Base-by-base conservation (phyloP, 2,888 invertebrate genomes). In the Bimastos eiseni region DNA sequence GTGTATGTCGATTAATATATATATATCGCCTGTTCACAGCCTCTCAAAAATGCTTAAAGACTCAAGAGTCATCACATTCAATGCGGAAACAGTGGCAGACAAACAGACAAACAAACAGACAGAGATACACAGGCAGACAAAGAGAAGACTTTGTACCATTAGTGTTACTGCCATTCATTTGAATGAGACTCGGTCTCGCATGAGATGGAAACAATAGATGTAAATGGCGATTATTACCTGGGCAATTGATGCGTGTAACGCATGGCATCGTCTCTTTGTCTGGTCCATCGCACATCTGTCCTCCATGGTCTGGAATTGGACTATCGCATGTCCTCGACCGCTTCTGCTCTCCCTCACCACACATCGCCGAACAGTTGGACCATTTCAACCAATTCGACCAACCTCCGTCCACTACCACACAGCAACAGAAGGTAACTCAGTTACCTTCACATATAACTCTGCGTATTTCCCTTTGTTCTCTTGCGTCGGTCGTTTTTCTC, bases 331-430 rank as follows among this genome's bases (percentile, higher is more conserved):
- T 91, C 34, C 94, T 92, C 24, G 92, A 92, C 90, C 94, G 92
- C 36, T 93, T 92, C 86, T 93, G 92, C 83, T 91, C 89, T 11
- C 94, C 94, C 8, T 91, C 91, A 0, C 94, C 94, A 90, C 94
- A 94, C 11, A 93, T 93, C 33, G 93, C 93, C 0, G 93, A 92
- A 92, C 94, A 94, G 4, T 89, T 36, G 19, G 93, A 92, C 94
- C 94, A 94, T 2, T 92, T 92, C 19, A 92, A 92, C 94, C 94
- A 94, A 33, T 92, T 89, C 0, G 94, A 93, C 94, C 94, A 94
- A 3, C 93, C 94, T 21, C 94, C 94, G 90, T 94, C 93, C 89
- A 93, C 94, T 94, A 91, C 91, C 41, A 41, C 83, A 70, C 91
- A 36, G 13, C 6, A 13, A 41, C 38, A 30, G 38, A 37, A 11